Evolutionary conservation across 2,888 invertebrate genomes (phyloP), one percentile per base, ranked within the genome.

Genomic region (Clunio marinus): DNA sequence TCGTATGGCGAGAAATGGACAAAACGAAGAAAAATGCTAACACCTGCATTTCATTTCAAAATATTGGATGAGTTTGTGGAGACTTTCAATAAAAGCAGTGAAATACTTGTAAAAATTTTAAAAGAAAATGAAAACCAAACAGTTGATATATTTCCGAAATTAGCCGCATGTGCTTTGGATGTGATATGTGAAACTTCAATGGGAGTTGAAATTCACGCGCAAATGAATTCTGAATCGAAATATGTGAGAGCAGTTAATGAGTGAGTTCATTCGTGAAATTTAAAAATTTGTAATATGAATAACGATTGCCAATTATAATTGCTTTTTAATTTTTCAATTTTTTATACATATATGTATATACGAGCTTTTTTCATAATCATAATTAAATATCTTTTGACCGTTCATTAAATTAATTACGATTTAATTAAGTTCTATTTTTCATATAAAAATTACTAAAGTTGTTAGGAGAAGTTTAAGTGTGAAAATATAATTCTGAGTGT

Each of bases 181-280:
- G 81, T 84, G 28, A 84, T 87, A 70, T 84, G 84, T 89, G 93
- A 93, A 80, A 87, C 91, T 4, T 88, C 93, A 13, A 94, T 94
- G 93, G 93, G 93, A 0, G 83, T 86, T 8, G 82, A 83, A 28
- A 80, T 91, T 0, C 81, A 88, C 74, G 89, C 91, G 0, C 91
- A 93, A 76, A 79, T 27, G 2, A 65, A 46, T 20, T 15, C 28
- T 20, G 32, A 88, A 71, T 87, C 88, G 0, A 83, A 85, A 71
- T 32, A 45, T 24, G 28, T 13, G 25, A 17, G 28, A 13, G 46
- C 57, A n/a, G 35, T 55, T 1, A 35, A 41, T 24, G 37, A 68
- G 57, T 45, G 24, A 41, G 60, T 8, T 10, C 2, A 41, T 13
- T 5, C 10, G n/a, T n/a, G 41, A 5, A 41, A 41, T 10, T 41